phyloP scores from a whole-genome alignment of 2,113 vertebrate species.

The Nycticryphes semicollaris region DNA sequence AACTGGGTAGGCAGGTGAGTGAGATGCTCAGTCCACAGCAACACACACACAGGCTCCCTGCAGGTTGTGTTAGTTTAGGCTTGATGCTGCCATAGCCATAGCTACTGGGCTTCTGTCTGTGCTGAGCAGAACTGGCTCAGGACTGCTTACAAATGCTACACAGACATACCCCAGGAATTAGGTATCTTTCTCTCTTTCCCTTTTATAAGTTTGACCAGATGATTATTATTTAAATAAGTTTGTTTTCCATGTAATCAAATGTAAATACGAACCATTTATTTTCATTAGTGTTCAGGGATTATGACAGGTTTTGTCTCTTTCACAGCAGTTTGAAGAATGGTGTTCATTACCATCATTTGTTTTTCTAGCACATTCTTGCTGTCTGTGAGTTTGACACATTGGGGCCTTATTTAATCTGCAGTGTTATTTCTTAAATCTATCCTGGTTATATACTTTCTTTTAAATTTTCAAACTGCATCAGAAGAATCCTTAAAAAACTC shows the following conservation, averaged over 20 bases:
- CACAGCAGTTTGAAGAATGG: neutral
- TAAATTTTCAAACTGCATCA: neutral
- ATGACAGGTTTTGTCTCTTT: neutral
- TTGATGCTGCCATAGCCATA: rapidly evolving
- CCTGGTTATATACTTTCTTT: neutral
- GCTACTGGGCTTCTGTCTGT: neutral
- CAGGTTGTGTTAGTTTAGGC: neutral
- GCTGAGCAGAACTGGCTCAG: neutral
- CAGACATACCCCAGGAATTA: neutral
- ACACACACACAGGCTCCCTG: rapidly evolving
- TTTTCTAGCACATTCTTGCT: conserved; percentile 20
- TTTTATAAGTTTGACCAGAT: neutral
- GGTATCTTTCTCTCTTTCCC: neutral
- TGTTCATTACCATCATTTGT: neutral
- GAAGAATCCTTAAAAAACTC: neutral
- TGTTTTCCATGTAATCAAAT: neutral
- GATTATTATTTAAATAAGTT: neutral
- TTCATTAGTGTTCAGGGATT: neutral
- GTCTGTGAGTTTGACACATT: neutral
- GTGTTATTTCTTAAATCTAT: neutral
- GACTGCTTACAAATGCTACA: neutral
- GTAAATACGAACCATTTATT: neutral
- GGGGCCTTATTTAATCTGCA: neutral
- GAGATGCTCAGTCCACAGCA: neutral
- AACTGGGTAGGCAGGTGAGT: neutral